Conservation (phyloP, 2,888 invertebrate species). For the Atherix ibis region DNA sequence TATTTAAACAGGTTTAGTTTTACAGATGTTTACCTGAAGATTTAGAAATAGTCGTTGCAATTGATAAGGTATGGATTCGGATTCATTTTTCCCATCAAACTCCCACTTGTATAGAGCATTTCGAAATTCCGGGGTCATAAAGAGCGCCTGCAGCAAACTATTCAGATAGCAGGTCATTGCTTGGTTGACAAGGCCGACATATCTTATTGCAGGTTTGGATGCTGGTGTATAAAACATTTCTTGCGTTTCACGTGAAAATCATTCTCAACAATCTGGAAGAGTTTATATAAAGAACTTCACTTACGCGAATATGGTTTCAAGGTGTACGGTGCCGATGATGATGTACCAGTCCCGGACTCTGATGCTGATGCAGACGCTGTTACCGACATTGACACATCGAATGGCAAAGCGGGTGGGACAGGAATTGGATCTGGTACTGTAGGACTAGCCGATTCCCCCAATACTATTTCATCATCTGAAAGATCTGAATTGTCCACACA, state of each 20-base stretch:
- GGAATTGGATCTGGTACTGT: slow-evolving; percentile 21
- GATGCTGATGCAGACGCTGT: too few relatives aligned
- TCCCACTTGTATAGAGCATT: slow-evolving; percentile 78
- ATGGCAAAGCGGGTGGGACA: slow-evolving; percentile 12
- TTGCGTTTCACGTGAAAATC: too few relatives aligned
- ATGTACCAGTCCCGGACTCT: slow-evolving; percentile 2
- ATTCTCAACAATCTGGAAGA: not conserved
- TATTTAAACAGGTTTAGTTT: too few relatives aligned
- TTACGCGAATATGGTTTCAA: slow-evolving; percentile 10
- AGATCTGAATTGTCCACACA: too few relatives aligned
- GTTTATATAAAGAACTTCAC: not conserved
- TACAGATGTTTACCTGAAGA: slow-evolving; percentile 56
- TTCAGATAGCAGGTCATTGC: slow-evolving; percentile 89
- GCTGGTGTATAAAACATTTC: slow-evolving; percentile 2
- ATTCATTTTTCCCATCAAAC: slow-evolving; percentile 52
- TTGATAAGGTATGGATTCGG: slow-evolving; percentile 69
- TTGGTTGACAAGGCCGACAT: slow-evolving; percentile 73
- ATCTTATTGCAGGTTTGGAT: slow-evolving; percentile 22
- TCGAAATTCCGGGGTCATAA: slow-evolving; percentile 84
- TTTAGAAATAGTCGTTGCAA: slow-evolving; percentile 72
- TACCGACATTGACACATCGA: slow-evolving; percentile 6
- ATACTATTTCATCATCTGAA: slow-evolving; percentile 29
- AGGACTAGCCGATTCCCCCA: slow-evolving; percentile 33
- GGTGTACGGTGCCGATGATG: slow-evolving; percentile 3
- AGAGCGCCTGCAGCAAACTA: slow-evolving; percentile 72